phyloP scores from a whole-genome alignment of 1,140 invertebrate species.

The Cephus cinctus region DNA sequence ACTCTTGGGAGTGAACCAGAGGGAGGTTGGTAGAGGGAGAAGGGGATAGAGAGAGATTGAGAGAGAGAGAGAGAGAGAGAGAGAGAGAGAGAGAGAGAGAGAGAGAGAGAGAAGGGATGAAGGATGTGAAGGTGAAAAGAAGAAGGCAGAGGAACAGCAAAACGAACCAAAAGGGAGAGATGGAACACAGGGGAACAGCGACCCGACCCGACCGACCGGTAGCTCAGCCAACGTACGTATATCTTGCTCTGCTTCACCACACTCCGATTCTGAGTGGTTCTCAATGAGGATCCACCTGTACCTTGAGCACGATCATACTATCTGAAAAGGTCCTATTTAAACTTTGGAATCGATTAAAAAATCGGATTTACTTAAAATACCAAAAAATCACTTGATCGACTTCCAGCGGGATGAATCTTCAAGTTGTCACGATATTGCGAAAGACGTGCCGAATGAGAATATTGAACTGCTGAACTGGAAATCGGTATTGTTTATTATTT shows the following conservation, averaged over 20 bases:
- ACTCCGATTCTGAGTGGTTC: constrained; percentile 43
- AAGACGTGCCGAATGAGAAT: too few relatives aligned
- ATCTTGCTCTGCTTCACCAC: constrained; percentile 43
- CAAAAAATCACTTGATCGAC: too few relatives aligned
- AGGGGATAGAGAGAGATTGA: constrained; percentile 13
- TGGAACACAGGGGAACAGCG: constrained; percentile 42
- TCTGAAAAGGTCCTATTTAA: too few relatives aligned
- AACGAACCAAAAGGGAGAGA: constrained; percentile 40
- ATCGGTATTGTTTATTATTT: too few relatives aligned
- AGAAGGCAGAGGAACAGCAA: constrained; percentile 20
- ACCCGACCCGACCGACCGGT: constrained; percentile 51
- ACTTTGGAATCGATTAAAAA: too few relatives aligned
- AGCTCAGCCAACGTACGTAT: constrained; percentile 41
- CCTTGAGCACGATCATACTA: too few relatives aligned
- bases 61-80: constrained; percentile 9
- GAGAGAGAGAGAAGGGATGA: constrained; percentile 18
- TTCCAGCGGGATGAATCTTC: too few relatives aligned
- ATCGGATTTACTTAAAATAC: too few relatives aligned
- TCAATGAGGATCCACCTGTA: constrained; percentile 37
- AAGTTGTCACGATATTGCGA: too few relatives aligned
- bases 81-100: constrained; percentile 18
- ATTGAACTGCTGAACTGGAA: too few relatives aligned
- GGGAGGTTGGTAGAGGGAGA: constrained; percentile 12
- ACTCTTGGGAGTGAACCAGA: constrained; percentile 25
- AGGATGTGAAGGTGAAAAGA: constrained; percentile 13